Percentiles rank a stretch among this genome's conserved stretches.
Evolutionary conservation across 2,888 invertebrate genomes (phyloP).

Genomic region (Dicranocentrus wangi): DNA sequence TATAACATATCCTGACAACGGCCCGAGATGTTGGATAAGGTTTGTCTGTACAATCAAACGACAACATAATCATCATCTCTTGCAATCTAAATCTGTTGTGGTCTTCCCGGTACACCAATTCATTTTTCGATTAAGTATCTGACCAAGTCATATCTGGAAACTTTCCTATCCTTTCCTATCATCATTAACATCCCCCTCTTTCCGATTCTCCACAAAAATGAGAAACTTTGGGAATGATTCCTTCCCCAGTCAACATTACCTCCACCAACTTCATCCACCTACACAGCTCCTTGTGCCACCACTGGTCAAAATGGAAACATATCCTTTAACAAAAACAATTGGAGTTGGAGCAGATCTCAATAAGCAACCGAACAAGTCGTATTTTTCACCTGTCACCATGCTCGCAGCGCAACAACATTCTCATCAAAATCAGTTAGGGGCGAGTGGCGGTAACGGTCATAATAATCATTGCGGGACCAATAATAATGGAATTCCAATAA

Average conservation of each 20-base stretch:
- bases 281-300: conserved; percentile 4
- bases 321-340: conserved; percentile 40
- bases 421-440: conserved; percentile 18
- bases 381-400: conserved; percentile 55
- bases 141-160: neutral
- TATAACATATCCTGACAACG: no score
- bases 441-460: conserved; percentile 7
- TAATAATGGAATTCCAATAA: conserved; percentile 46
- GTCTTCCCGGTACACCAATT: neutral
- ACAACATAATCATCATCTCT: conserved; percentile 12
- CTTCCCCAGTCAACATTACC: conserved; percentile 30
- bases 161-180: neutral
- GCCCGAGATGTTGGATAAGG: no score
- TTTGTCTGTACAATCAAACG: neutral
- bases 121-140: neutral
- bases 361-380: conserved; percentile 21
- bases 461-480: conserved; percentile 23
- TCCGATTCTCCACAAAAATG: conserved; percentile 39
- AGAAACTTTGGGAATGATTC: conserved; percentile 58
- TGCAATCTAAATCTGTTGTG: neutral
- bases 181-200: conserved; percentile 3
- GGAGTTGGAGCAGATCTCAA: conserved; percentile 38
- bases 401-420: conserved; percentile 30
- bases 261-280: conserved; percentile 38
- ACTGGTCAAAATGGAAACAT: conserved; percentile 40